Base-by-base conservation (phyloP, 1,140 invertebrate genomes). In the Drepana arcuata region DNA sequence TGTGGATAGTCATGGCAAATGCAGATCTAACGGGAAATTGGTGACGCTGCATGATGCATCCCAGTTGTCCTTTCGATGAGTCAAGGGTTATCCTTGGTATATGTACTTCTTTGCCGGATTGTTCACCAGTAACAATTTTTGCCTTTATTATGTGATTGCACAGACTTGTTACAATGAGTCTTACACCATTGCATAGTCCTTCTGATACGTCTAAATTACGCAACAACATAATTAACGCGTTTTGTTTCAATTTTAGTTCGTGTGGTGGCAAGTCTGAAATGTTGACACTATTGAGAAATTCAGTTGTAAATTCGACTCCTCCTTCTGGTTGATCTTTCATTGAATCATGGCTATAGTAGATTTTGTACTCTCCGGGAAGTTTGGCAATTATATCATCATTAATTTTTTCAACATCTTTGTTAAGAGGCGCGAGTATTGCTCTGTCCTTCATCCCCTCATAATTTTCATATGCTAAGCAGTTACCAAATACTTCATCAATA, bases 401-500 rank as follows among this genome's bases (percentile, higher is more conserved):
- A 26, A 46, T 46, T 46, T 35, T 32, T 30, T 34, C 25, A 35
- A 39, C 35, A 34, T 35, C 42, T 35, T 34, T 39, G 14, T 38
- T 38, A 34, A 45, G 31, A 29, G 35, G 42, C 13, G 35, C 42
- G 16, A 45, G 29, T 45, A 45, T 45, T 30, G 34, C 42, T 45
- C 42, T 46, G 10, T 46, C 18, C 35, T 40, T 41, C 27, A 41
- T 35, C 13, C 16, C 40, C n/a, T 35, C 33, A 35, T 46, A 39
- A 39, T 46, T 39, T 39, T 14, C 27, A 39, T 31, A 30, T 16
- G 26, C 26, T 31, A 31, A 26, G 42, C 36, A 39, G 42, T 30
- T 34, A 26, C 36, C 25, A 39, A 39, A 47, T 10, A 32, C 15
- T 32, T 18, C 1, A 18, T 32, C 30, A 32, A 41, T 47, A 32